Evolutionary conservation across 2,113 vertebrate species (phyloP).

Genomic region (Dasyurus viverrinus): DNA sequence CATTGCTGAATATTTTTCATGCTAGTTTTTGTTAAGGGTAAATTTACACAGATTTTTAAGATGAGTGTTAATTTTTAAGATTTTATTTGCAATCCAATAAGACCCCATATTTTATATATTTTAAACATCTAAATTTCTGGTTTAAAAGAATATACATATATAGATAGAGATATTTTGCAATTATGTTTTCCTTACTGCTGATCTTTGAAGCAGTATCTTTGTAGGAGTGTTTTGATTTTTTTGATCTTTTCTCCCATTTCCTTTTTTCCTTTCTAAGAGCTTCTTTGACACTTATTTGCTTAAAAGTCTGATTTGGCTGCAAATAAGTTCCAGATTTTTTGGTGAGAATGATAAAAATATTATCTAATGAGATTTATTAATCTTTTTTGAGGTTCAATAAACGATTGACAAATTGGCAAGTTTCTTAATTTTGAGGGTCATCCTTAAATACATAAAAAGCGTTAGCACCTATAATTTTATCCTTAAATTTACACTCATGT

Average conservation of each 20-base stretch:
- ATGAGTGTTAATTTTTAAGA: conserved; percentile 52
- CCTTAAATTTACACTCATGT: not conserved
- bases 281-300: conserved; percentile 1
- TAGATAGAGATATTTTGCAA: not conserved
- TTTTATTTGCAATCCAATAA: conserved; percentile 33
- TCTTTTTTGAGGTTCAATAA: not conserved
- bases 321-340: not conserved
- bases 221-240: conserved; percentile 39
- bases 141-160: not conserved
- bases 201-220: conserved; percentile 27
- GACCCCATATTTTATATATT: conserved; percentile 43
- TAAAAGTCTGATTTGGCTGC: conserved; percentile 46
- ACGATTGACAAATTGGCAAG: not conserved
- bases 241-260: not conserved
- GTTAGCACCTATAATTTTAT: not conserved
- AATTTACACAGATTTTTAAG: conserved; percentile 58
- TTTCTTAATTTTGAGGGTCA: conserved; percentile 11
- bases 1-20: conserved; percentile 34
- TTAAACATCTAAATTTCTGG: not conserved
- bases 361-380: conserved; percentile 3
- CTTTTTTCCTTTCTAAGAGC: conserved; percentile 49
- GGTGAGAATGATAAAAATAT: conserved; percentile 16
- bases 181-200: conserved; percentile 33
- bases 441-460: not conserved
- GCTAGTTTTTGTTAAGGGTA: conserved; percentile 42